Base-by-base conservation (phyloP, 2,888 invertebrate genomes). In the Polydrusus pterygomalis region DNA sequence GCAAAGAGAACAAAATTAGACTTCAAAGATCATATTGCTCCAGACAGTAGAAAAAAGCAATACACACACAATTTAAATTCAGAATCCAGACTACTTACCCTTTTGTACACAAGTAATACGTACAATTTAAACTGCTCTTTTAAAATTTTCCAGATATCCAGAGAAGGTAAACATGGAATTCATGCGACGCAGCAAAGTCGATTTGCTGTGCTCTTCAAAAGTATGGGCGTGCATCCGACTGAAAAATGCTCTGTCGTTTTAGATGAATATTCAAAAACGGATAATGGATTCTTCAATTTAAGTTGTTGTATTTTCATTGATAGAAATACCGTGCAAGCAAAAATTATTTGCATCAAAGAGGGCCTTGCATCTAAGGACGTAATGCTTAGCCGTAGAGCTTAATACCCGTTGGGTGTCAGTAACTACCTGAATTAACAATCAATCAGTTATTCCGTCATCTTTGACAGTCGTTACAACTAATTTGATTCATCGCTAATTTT, bases 131-230 rank as follows among this genome's bases (percentile, higher is more conserved):
- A 67, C 58, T 77, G 74, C 62, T 74, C 77, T 74, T 71, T 77
- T 77, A 56, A 74, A 62, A 67, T 77, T 77, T 74, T 70, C 68
- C 65, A 54, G 63, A 77, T 69, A 70, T 47, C 43, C 56, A 67
- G 34, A 18, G 65, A 54, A 63, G 54, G 77, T 70, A 77, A 74
- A 77, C 77, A 77, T 45, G 43, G 38, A 75, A 65, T 76, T 67
- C 62, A 67, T 70, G 60, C 71, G 76, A 75, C 75, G 51, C 51
- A 60, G 58, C 43, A 62, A 68, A 69, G 64, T 51, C 45, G 65
- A 73, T 77, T 73, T 77, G 77, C 64, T 73, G 60, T 60, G 70
- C 77, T 77, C 73, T 77, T 49, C 65, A 73, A 65, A 69, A 76
- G 76, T 76, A 76, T 76, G 75, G 62, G 70, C 51, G 70, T 63